Evolutionary conservation across 2,797 vertebrate species (phyloP).

Genomic region (Cichlasoma orientale): DNA sequence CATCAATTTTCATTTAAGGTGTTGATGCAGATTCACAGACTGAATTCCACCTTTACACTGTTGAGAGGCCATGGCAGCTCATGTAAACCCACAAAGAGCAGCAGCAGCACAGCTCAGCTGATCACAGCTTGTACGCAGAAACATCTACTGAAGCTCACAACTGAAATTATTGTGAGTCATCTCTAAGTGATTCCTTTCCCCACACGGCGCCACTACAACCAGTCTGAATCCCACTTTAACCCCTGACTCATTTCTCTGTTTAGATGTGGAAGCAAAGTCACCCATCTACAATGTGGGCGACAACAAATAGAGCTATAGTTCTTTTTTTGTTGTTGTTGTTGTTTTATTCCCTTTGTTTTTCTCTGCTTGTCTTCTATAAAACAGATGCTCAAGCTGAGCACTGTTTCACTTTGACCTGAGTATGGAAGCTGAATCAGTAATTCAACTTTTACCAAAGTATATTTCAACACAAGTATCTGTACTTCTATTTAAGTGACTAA

Average conservation of each 20-base stretch:
- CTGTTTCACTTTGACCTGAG: no score
- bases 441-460: background rate
- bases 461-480: background rate
- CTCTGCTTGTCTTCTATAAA: background rate
- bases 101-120: background rate
- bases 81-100: background rate
- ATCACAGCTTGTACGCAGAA: background rate
- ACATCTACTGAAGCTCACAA: background rate
- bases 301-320: background rate
- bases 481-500: background rate
- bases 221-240: background rate
- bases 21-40: background rate
- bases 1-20: background rate
- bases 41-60: background rate
- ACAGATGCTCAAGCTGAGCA: background rate
- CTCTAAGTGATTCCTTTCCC: background rate
- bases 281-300: background rate
- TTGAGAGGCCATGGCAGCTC: background rate
- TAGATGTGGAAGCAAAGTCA: background rate
- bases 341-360: background rate
- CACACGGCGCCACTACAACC: background rate
- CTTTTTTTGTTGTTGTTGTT: background rate
- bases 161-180: background rate
- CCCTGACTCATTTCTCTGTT: background rate
- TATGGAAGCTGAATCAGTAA: no score